phyloP scores from a whole-genome alignment of 2,888 invertebrate species.

The Criorhina ranunculi region DNA sequence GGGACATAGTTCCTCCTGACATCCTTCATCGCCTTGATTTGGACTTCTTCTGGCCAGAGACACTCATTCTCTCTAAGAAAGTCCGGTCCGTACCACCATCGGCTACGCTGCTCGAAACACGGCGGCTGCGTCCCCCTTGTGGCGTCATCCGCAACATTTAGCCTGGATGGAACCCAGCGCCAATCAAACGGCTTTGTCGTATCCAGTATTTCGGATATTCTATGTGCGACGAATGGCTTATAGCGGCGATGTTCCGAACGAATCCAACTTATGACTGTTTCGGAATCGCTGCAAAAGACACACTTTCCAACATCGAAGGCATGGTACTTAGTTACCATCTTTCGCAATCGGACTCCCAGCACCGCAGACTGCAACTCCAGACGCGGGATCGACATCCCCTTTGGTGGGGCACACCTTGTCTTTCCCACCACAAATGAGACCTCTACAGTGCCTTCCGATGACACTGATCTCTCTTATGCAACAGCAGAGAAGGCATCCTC shows the following conservation, averaged over 20 bases:
- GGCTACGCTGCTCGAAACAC: neutral
- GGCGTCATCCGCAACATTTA: neutral
- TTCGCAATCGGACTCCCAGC: slow-evolving; percentile 13
- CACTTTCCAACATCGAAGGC: neutral
- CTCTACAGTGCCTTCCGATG: slow-evolving; percentile 15
- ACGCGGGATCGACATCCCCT: neutral
- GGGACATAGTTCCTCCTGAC: neutral
- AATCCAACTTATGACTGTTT: slow-evolving; percentile 74
- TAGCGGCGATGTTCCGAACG: slow-evolving; percentile 73
- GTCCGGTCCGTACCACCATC: slow-evolving; percentile 40
- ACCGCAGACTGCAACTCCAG: slow-evolving; percentile 28
- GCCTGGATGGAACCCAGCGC: neutral
- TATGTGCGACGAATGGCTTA: slow-evolving; percentile 67
- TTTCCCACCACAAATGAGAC: slow-evolving; percentile 27
- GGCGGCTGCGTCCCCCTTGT: neutral
- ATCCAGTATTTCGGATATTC: neutral
- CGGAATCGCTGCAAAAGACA: slow-evolving; percentile 42
- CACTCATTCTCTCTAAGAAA: slow-evolving; percentile 44
- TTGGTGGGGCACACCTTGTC: slow-evolving; percentile 10
- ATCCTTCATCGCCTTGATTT: neutral
- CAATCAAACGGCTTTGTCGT: neutral
- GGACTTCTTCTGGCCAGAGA: neutral
- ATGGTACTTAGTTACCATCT: slow-evolving; percentile 13
- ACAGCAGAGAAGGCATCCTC: slow-evolving; percentile 35
- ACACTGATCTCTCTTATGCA: neutral